phyloP scores from a whole-genome alignment of 92 coral and sea anemone genomes.

The Meandrina meandrites region DNA sequence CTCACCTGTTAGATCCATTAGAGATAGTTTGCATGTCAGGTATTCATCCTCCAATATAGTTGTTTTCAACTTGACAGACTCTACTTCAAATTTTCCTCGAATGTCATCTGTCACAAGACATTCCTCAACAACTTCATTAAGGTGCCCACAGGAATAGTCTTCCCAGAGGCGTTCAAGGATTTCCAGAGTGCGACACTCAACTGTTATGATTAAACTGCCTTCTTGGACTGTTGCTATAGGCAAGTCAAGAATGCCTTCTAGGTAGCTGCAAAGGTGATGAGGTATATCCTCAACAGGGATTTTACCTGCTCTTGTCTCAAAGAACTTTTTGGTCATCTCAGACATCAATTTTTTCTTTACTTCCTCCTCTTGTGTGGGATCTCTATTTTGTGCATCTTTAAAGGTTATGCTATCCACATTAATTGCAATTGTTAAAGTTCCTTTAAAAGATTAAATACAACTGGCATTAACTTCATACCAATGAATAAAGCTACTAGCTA shows the following conservation, averaged over 20 bases:
- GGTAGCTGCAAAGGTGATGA: neutral
- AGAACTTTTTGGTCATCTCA: neutral
- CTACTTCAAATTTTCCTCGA: neutral
- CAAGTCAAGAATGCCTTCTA: neutral
- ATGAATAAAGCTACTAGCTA: neutral
- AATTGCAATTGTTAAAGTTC: neutral
- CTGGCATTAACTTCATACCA: neutral
- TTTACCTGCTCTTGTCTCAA: neutral
- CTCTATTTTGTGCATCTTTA: neutral
- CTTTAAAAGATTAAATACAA: neutral
- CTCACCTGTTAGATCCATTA: neutral
- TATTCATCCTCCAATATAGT: neutral
- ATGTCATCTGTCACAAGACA: constrained; percentile 12
- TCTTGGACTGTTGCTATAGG: no score
- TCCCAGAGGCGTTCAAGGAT: constrained; percentile 5
- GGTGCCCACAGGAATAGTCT: constrained; percentile 12
- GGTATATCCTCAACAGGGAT: neutral
- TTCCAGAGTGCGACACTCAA: neutral
- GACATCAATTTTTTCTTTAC: neutral
- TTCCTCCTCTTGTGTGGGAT: neutral
- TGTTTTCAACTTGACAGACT: neutral
- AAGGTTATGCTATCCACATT: neutral
- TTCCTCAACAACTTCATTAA: neutral
- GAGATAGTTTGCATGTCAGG: neutral
- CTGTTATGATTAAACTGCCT: neutral